These are phyloP conservation scores for Manduca sexta DNA, from an alignment of 1,140 invertebrate genomes.

Conservation along the genomic window DNA sequence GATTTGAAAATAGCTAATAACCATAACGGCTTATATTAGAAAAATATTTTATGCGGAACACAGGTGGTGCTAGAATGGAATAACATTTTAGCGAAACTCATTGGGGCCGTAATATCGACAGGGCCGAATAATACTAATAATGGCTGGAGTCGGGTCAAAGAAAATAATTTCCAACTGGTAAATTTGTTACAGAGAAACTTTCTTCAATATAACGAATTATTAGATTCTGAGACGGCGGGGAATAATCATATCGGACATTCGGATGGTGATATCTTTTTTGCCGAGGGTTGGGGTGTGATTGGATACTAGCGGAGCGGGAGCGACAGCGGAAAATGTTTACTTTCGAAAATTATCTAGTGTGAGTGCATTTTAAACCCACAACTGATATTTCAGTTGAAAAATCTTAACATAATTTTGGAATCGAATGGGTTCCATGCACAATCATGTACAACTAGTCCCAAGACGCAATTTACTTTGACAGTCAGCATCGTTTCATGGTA, in stretches of 20 bases:
- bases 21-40: too few relatives aligned
- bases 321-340: not conserved
- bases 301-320: not conserved
- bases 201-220: constrained; percentile 69
- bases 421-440: too few relatives aligned
- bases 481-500: too few relatives aligned
- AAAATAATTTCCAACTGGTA: constrained; percentile 56
- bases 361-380: too few relatives aligned
- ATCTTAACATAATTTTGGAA: too few relatives aligned
- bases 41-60: not conserved
- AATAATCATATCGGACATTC: constrained; percentile 56
- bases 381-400: too few relatives aligned
- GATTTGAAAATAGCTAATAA: too few relatives aligned
- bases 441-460: too few relatives aligned
- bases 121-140: constrained; percentile 58
- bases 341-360: too few relatives aligned
- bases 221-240: constrained; percentile 55
- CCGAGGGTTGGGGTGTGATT: too few relatives aligned
- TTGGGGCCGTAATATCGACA: constrained; percentile 27
- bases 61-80: constrained; percentile 12
- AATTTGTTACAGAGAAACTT: constrained; percentile 59
- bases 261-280: constrained; percentile 38
- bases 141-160: constrained; percentile 46
- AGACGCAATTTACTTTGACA: too few relatives aligned
- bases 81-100: constrained; percentile 11